phyloP scores from a whole-genome alignment of 2,113 vertebrate species.

The Cromileptes altivelis region DNA sequence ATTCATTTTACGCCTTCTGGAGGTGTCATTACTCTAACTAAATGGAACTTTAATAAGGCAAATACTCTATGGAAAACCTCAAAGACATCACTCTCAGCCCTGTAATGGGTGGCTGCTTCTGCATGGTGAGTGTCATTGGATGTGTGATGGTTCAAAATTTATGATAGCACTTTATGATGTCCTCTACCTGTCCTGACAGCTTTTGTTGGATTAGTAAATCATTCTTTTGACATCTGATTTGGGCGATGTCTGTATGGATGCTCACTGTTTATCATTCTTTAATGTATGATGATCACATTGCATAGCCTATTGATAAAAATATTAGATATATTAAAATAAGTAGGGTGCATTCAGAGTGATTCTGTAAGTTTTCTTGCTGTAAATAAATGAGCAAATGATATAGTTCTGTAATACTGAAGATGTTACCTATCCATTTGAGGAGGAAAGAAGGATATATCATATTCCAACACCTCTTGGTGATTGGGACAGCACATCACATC shows the following conservation, averaged over 20 bases:
- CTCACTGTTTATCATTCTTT: not conserved
- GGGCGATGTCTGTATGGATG: not conserved
- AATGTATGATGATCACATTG: not conserved
- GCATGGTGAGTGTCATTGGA: slow-evolving; percentile 15
- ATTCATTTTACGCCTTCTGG: slow-evolving; percentile 1
- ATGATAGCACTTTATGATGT: slow-evolving; percentile 22
- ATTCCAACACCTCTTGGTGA: too few species aligned
- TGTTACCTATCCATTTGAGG: too few species aligned
- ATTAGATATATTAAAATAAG: not conserved
- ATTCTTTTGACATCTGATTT: slow-evolving; percentile 29
- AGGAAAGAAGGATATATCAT: too few species aligned
- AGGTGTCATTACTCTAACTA: slow-evolving; percentile 27
- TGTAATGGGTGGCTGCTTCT: not conserved
- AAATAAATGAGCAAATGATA: too few species aligned
- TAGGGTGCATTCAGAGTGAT: too few species aligned
- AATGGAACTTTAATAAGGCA: slow-evolving; percentile 45
- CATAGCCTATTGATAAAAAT: not conserved
- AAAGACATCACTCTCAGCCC: slow-evolving; percentile 17
- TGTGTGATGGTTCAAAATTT: slow-evolving; percentile 27
- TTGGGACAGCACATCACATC: too few species aligned
- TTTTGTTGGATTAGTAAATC: slow-evolving; percentile 36
- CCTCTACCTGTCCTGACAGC: slow-evolving; percentile 19
- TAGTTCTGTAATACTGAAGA: too few species aligned
- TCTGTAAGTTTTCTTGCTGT: too few species aligned
- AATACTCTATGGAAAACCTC: slow-evolving; percentile 27